Percentiles rank a stretch among this genome's conserved stretches.
These are phyloP conservation scores for Drosophila monieri DNA, from an alignment of 2,888 invertebrate species.

Conservation along the genomic window DNA sequence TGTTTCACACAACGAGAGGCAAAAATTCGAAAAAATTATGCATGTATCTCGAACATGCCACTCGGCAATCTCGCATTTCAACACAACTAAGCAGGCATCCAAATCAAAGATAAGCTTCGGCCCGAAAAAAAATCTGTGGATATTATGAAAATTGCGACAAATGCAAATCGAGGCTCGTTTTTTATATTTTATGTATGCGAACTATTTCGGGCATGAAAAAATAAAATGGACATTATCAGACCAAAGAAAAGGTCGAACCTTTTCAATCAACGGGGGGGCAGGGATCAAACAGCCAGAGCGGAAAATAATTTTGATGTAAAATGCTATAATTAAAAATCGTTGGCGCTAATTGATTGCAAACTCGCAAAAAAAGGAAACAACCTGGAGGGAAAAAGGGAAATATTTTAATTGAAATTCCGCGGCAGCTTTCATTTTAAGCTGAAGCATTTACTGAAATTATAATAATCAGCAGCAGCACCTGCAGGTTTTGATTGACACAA, in stretches of 20 bases:
- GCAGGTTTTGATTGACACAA: conserved; percentile 20
- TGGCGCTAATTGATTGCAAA: conserved; percentile 50
- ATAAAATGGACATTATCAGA: conserved; percentile 3
- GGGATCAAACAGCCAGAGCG: conserved; percentile 14
- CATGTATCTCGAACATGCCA: conserved; percentile 53
- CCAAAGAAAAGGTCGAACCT: conserved; percentile 7
- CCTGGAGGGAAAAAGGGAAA: conserved; percentile 28
- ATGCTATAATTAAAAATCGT: conserved; percentile 49
- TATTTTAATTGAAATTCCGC: conserved; percentile 57
- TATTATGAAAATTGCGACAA: conserved; percentile 57
- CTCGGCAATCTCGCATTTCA: conserved; percentile 58
- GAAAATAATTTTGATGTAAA: conserved; percentile 25
- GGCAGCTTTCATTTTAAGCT: conserved; percentile 45
- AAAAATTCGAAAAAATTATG: conserved; percentile 39
- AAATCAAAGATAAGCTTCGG: conserved; percentile 27
- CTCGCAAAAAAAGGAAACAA: conserved; percentile 16
- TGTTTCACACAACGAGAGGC: conserved; percentile 12
- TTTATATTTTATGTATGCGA: conserved; percentile 46
- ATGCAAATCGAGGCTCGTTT: conserved; percentile 58
- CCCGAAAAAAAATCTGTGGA: conserved; percentile 32
- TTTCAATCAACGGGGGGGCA: conserved; percentile 38
- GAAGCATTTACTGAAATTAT: conserved; percentile 49
- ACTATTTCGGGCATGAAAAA: conserved; percentile 32
- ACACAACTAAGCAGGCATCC: conserved; percentile 37
- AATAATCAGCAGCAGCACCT: conserved; percentile 44